A percentile compares a stretch with the other conserved stretches of the same genome.
These are phyloP conservation scores for Ephydatia muelleri DNA, from an alignment of 37 sponge, comb jelly and placozoan genomes.

Conservation along the genomic window DNA sequence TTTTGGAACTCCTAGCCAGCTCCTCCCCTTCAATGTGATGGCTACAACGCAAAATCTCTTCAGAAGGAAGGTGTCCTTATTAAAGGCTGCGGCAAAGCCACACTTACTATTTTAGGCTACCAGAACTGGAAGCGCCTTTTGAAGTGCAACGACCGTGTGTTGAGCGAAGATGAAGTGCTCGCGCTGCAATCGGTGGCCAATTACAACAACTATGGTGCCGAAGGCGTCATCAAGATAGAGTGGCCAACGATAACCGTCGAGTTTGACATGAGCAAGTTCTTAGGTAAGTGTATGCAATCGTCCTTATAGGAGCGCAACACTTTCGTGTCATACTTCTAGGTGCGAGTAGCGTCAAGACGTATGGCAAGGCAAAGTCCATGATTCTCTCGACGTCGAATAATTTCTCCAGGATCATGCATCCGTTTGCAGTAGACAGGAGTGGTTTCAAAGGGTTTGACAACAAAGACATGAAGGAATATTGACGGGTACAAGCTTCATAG, in stretches of 20 bases:
- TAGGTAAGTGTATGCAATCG: too few species aligned
- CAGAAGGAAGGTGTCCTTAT: background rate
- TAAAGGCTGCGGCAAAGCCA: slow-evolving; percentile 29
- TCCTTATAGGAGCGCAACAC: too few species aligned
- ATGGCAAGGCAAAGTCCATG: background rate
- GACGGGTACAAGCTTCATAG: slow-evolving; percentile 9
- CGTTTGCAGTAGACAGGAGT: slow-evolving; percentile 26
- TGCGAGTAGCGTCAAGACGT: background rate
- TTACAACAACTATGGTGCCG: slow-evolving; percentile 22
- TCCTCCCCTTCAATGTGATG: slow-evolving; percentile 6
- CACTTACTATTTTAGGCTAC: slow-evolving; percentile 15
- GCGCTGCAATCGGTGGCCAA: slow-evolving; percentile 4
- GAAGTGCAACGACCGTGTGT: background rate
- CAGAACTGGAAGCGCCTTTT: slow-evolving; percentile 24
- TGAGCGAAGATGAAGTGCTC: background rate
- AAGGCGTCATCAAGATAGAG: slow-evolving; percentile 23
- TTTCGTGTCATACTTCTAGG: background rate
- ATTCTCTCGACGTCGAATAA: slow-evolving; percentile 16
- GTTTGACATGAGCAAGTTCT: slow-evolving; percentile 35
- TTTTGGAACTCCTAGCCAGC: background rate
- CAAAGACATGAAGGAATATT: slow-evolving; percentile 27
- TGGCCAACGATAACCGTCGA: slow-evolving; percentile 32
- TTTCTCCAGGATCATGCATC: slow-evolving; percentile 25
- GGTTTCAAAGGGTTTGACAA: slow-evolving; percentile 12
- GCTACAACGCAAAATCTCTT: background rate